A percentile compares a stretch with the other conserved stretches of the same genome.
These are phyloP conservation scores for Antheraea assamensis DNA, from an alignment of 2,888 invertebrate genomes.

Conservation along the genomic window DNA sequence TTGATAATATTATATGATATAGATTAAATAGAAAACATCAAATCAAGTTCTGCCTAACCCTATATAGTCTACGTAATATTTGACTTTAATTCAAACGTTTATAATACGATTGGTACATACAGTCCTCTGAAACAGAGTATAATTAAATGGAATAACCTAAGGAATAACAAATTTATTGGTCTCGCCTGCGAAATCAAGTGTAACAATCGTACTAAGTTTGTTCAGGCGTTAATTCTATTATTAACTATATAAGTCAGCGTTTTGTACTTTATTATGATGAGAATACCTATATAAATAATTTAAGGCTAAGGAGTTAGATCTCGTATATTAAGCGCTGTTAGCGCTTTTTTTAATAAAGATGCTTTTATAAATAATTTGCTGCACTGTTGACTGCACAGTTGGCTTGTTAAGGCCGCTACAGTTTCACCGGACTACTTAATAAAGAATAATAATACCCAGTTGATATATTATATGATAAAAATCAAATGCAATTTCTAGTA, in stretches of 20 bases:
- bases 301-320: too few relatives aligned
- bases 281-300: background rate
- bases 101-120: background rate
- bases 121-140: background rate
- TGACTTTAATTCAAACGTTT: background rate
- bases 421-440: too few relatives aligned
- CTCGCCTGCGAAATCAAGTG: constrained; percentile 26
- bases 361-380: too few relatives aligned
- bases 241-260: constrained; percentile 22
- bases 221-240: constrained; percentile 28
- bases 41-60: too few relatives aligned
- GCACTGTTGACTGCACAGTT: too few relatives aligned
- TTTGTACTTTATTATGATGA: constrained; percentile 7
- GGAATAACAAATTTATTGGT: constrained; percentile 15
- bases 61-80: too few relatives aligned
- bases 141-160: constrained; percentile 2
- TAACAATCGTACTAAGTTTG: constrained; percentile 28
- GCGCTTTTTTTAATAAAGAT: too few relatives aligned
- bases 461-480: background rate
- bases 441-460: background rate
- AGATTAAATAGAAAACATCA: too few relatives aligned
- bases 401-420: too few relatives aligned
- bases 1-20: too few relatives aligned
- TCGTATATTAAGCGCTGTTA: too few relatives aligned
- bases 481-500: background rate